Conservation (phyloP, 37 sponge, comb jelly and placozoan species). For the Dysidea cf. avara region DNA sequence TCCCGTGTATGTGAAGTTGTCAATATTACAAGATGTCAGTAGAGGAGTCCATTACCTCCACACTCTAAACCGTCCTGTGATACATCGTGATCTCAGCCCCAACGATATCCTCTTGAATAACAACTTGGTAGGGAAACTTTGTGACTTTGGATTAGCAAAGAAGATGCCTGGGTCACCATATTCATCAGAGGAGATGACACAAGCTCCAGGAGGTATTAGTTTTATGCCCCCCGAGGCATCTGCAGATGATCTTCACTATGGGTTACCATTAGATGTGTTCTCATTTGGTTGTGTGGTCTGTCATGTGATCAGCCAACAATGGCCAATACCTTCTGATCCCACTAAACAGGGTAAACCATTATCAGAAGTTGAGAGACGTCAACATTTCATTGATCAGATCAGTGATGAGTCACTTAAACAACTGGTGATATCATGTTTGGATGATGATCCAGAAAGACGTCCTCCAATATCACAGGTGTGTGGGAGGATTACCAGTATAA, state of each 20-base stretch:
- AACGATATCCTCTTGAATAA: slow-evolving; percentile 10
- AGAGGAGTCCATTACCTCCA: slow-evolving; percentile 19
- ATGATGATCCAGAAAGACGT: too few relatives aligned
- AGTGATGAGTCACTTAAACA: too few relatives aligned
- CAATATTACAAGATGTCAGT: slow-evolving; percentile 1
- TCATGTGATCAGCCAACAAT: background rate
- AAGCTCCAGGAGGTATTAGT: background rate
- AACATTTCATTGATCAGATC: too few relatives aligned
- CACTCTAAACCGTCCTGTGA: slow-evolving; percentile 12
- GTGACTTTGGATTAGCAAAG: slow-evolving; percentile 13
- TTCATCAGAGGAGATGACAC: background rate
- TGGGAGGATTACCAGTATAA: too few relatives aligned
- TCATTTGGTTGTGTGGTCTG: slow-evolving; percentile 19
- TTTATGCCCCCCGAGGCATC: slow-evolving; percentile 17
- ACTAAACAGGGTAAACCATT: background rate
- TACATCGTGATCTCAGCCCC: slow-evolving; percentile 17
- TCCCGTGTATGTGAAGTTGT: background rate
- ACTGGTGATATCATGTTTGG: too few relatives aligned
- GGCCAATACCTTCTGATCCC: background rate
- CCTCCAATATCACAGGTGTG: too few relatives aligned
- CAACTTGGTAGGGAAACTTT: background rate
- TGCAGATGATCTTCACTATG: background rate
- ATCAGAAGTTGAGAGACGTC: too few relatives aligned
- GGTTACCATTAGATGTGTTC: slow-evolving; percentile 18
- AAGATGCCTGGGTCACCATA: background rate